These are phyloP conservation scores for Lepidochrysops patricia DNA, from an alignment of 2,888 invertebrate genomes.

Conservation along the genomic window DNA sequence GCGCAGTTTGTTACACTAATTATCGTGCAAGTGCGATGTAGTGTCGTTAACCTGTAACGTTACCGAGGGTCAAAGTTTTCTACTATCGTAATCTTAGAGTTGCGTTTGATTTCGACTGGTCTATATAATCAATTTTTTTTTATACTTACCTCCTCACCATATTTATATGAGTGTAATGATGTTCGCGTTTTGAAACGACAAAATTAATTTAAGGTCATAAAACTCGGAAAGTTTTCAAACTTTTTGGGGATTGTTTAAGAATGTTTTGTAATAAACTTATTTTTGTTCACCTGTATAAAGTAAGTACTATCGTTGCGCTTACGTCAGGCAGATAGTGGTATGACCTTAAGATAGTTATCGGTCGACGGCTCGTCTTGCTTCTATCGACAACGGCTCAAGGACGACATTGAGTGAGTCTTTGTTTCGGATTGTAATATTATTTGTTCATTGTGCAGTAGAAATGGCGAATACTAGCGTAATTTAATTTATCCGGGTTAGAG, in stretches of 20 bases:
- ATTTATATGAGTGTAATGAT: too few relatives aligned
- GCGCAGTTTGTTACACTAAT: slow-evolving; percentile 18
- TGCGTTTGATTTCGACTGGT: too few relatives aligned
- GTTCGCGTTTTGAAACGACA: too few relatives aligned
- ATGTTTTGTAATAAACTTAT: not conserved
- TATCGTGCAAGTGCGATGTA: slow-evolving; percentile 16
- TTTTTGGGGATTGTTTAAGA: not conserved
- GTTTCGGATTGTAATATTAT: slow-evolving; percentile 8
- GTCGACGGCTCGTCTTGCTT: slow-evolving; percentile 60
- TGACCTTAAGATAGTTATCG: slow-evolving; percentile 72
- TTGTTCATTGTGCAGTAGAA: slow-evolving; percentile 1
- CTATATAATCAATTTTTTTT: too few relatives aligned
- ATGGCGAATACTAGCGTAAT: not conserved
- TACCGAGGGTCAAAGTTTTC: slow-evolving; percentile 8
- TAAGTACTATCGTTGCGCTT: slow-evolving; percentile 41
- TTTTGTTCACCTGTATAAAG: slow-evolving; percentile 35
- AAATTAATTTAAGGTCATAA: too few relatives aligned
- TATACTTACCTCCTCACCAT: too few relatives aligned
- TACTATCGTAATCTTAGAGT: not conserved
- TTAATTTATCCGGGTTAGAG: not conserved
- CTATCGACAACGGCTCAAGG: slow-evolving; percentile 63
- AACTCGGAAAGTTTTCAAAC: not conserved
- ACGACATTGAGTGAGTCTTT: slow-evolving; percentile 37
- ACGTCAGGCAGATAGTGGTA: slow-evolving; percentile 60
- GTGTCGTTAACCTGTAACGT: slow-evolving; percentile 16